Base-by-base conservation (phyloP, 30 jellyfish, hydroid and myxozoan genomes). In the Chrysaora quinquecirrha region DNA sequence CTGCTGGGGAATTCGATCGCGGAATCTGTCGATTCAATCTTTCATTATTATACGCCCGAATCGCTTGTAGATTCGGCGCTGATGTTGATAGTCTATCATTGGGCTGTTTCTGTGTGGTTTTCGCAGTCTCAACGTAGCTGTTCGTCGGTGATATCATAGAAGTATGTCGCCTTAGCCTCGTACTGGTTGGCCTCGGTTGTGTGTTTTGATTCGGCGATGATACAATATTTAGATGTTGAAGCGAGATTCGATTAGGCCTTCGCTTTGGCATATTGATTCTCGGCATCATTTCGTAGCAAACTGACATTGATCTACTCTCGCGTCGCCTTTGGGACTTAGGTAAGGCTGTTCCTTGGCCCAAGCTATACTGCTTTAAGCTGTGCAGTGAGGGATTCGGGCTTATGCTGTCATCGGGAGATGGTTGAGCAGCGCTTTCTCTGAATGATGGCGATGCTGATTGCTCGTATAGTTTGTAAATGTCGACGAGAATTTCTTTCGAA, bases 401-500 rank as follows among this genome's bases (percentile, higher is more conserved):
- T 3, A 65, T 30, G 23, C 47, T 30, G 19, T 24, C 78, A 48
- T 7, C 16, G 3, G 47, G 21, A 47, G 66, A 38, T 64, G 81
- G 82, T 43, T 30, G 27, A 49, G 19, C 32, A 6, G 89, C 89
- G n/a, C 75, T 71, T 33, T 62, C 81, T 19, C 89, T 25, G 50
- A 62, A 78, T 7, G 77, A 0, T 23, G 30, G 63, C 25, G 89
- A 78, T 35, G 27, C 48, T 33, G 63, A 81, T 38, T 63, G 50
- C 50, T 64, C 89, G 24, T 32, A 78, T n/a, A 78, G 25, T 19
- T 65, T 65, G 74, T 29, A 63, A 11, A 78, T 65, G 1, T 64
- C 73, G 19, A 78, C 78, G 29, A 78, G 30, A 34, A 21, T 21
- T 24, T 78, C 89, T 49, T 78, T 78, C 2, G 89, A 34, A 6